Evolutionary conservation across 2,113 vertebrate genomes (phyloP).

Genomic region (Muntiacus reevesi): DNA sequence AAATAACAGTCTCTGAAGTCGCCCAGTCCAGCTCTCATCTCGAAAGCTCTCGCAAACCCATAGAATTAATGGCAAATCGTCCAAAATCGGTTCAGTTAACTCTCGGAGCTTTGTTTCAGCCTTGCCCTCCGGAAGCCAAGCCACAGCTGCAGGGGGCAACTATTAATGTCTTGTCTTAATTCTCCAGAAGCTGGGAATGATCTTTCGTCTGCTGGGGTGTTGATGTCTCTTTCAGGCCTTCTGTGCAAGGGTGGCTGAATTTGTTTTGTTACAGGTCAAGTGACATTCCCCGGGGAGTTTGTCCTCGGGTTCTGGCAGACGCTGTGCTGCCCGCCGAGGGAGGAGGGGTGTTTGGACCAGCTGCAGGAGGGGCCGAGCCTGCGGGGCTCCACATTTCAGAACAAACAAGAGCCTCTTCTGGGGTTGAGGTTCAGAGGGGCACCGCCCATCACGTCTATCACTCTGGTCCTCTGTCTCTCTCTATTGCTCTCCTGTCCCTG

Average conservation of each 20-base stretch:
- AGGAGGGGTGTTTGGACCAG: background rate
- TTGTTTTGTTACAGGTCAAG: background rate
- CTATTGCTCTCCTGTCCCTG: rapidly evolving
- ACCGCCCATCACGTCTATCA: rapidly evolving
- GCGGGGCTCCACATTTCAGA: background rate
- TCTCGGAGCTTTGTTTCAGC: constrained; percentile 54
- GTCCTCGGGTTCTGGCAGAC: constrained; percentile 43
- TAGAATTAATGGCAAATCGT: constrained; percentile 63
- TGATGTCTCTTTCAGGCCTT: constrained; percentile 39
- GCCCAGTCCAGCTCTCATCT: constrained; percentile 10
- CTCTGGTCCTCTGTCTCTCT: background rate
- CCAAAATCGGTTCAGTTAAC: constrained; percentile 55
- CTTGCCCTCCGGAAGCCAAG: constrained; percentile 44
- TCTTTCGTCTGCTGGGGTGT: constrained; percentile 17
- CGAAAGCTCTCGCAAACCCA: constrained; percentile 54
- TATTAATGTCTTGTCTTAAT: constrained; percentile 1
- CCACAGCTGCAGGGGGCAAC: background rate
- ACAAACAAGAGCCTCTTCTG: background rate
- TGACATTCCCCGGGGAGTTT: background rate
- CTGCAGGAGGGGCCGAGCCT: no score
- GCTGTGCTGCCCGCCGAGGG: background rate
- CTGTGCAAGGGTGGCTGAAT: background rate
- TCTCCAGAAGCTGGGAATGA: constrained; percentile 40
- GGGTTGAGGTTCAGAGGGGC: rapidly evolving
- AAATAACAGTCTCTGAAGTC: constrained; percentile 41